These are phyloP conservation scores for Eumerus sabulonum DNA, from an alignment of 2,888 invertebrate genomes.

Conservation along the genomic window DNA sequence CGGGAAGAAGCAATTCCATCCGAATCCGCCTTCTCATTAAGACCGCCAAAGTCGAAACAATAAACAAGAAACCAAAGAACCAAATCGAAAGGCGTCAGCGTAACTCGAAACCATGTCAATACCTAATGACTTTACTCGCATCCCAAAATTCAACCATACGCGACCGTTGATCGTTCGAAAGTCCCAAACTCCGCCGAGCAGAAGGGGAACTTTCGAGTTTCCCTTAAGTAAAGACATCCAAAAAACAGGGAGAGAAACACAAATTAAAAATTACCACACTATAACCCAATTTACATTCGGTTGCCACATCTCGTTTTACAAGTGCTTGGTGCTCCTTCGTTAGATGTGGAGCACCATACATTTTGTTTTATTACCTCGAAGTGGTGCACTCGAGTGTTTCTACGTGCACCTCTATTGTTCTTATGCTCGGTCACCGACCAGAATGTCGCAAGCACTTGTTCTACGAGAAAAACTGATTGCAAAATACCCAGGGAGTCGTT, in stretches of 20 bases:
- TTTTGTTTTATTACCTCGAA: slow-evolving; percentile 27
- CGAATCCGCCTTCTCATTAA: too few relatives aligned
- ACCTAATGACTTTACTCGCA: neutral
- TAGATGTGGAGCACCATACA: slow-evolving; percentile 30
- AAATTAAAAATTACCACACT: slow-evolving; percentile 32
- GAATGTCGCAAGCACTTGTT: slow-evolving; percentile 16
- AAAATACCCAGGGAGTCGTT: slow-evolving; percentile 30
- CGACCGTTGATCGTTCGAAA: too few relatives aligned
- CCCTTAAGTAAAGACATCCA: slow-evolving; percentile 32
- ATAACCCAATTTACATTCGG: slow-evolving; percentile 18
- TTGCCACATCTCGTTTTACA: slow-evolving; percentile 10
- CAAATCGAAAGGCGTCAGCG: too few relatives aligned
- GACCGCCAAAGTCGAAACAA: too few relatives aligned
- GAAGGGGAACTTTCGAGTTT: slow-evolving; percentile 27
- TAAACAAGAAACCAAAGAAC: too few relatives aligned
- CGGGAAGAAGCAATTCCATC: too few relatives aligned
- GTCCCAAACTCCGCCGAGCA: too few relatives aligned
- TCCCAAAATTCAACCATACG: slow-evolving; percentile 16
- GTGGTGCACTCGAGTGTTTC: neutral
- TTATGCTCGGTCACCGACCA: too few relatives aligned
- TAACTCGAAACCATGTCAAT: neutral
- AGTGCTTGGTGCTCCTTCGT: neutral
- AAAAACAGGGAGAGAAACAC: slow-evolving; percentile 2
- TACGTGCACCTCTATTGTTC: neutral
- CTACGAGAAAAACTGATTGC: slow-evolving; percentile 12